Evolutionary conservation across 2,113 vertebrate species (phyloP).

Genomic region (Ophthalmotilapia sp.): DNA sequence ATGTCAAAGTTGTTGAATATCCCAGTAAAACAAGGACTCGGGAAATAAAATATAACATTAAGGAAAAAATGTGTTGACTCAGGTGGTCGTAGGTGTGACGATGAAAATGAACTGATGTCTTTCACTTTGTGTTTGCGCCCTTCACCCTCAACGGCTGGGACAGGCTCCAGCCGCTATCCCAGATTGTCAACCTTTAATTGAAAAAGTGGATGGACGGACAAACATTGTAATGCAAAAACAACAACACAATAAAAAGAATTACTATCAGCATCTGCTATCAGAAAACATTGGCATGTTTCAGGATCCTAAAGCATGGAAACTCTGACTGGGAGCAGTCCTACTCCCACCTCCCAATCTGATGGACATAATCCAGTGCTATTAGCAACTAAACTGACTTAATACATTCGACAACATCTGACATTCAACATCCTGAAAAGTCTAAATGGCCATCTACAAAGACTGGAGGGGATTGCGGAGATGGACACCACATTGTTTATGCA

Average conservation of each 20-base stretch:
- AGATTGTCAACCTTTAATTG: background rate
- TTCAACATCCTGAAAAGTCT: constrained; percentile 16
- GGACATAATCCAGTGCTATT: constrained; percentile 33
- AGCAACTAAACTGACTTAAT: constrained; percentile 28
- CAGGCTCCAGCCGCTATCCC: background rate
- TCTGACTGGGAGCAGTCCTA: background rate
- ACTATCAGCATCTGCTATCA: background rate
- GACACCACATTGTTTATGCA: constrained; percentile 27
- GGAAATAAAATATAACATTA: background rate
- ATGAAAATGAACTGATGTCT: background rate
- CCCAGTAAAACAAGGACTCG: background rate
- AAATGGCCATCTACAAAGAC: constrained; percentile 1
- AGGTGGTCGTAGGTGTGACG: background rate
- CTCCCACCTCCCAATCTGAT: background rate
- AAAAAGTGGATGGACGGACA: background rate
- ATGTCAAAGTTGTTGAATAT: background rate
- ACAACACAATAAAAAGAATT: background rate
- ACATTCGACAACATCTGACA: constrained; percentile 16
- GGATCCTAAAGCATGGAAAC: constrained; percentile 11
- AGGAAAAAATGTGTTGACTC: background rate
- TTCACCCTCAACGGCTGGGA: background rate
- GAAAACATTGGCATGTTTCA: background rate
- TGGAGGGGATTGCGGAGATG: background rate
- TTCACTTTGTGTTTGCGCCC: background rate
- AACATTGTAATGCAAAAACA: background rate